Base-by-base conservation (phyloP, 2,888 invertebrate genomes). In the Calliopum simillimum region DNA sequence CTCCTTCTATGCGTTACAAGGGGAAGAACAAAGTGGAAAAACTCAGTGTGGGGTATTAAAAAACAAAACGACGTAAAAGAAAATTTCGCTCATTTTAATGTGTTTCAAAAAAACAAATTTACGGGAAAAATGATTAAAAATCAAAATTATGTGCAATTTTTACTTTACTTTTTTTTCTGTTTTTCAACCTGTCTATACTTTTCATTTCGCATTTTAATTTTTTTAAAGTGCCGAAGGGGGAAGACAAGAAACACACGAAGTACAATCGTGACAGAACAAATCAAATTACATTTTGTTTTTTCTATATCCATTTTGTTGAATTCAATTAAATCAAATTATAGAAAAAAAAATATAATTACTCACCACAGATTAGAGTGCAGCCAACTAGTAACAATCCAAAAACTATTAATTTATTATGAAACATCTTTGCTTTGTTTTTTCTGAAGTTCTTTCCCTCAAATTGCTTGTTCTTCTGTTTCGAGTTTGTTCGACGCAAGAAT, bases 371-470 rank as follows among this genome's bases (percentile, higher is more conserved):
- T 11, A 71, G 11, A 74, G 73, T 72, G 67, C 66, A 75, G 71
- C 76, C 73, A 68, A 77, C 70, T 66, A 81, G 76, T 74, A 82
- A 70, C 64, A 79, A 61, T 53, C 76, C 72, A 72, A 80, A 76
- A 68, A 76, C 72, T 62, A 79, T 61, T 63, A 79, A 68, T 74
- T 80, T 82, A 77, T 77, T 75, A 72, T 74, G 75, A 73, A 79
- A 77, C 82, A 82, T 82, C 70, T 74, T 79, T 44, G 21, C 25
- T 43, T 16, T 43, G 2, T 43, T 44, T 61, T 44, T 43, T 13
- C 23, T 21, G 4, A 41, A n/a, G n/a, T 43, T 19, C 14, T 64
- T 43, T n/a, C 21, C 14, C 41, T n/a, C 51, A 19, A 25, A 25
- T 8, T 33, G 8, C 33, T 33, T 8, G 33, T 33, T 33, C 6